Conservation (phyloP, 2,888 invertebrate species). For the Erebia palarica region DNA sequence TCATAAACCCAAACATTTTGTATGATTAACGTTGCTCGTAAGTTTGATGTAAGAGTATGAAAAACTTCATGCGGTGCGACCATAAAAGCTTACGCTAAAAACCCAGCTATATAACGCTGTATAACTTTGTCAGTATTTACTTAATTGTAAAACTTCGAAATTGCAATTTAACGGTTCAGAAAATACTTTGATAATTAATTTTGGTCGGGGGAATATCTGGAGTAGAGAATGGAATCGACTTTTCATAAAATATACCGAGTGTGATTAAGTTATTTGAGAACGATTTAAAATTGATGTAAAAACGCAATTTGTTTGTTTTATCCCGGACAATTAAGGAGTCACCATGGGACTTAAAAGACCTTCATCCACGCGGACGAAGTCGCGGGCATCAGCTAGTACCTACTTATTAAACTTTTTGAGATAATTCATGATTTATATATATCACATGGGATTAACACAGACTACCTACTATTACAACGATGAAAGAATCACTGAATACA, state of each 20-base stretch:
- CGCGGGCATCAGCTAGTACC: too few species aligned
- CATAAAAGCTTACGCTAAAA: conserved; percentile 9
- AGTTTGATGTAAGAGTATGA: background rate
- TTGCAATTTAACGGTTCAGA: conserved; percentile 25
- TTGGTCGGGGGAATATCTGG: background rate
- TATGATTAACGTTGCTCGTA: background rate
- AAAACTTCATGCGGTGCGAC: background rate
- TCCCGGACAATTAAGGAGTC: too few species aligned
- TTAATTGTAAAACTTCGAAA: conserved; percentile 27
- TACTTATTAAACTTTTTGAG: too few species aligned
- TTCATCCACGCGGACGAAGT: too few species aligned
- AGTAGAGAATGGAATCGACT: background rate
- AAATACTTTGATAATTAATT: conserved; percentile 24
- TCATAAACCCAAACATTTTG: background rate
- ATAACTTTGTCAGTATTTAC: conserved; percentile 18
- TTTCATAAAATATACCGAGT: background rate
- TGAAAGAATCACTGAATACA: too few species aligned
- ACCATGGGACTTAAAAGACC: too few species aligned
- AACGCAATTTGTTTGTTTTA: too few species aligned
- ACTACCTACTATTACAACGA: too few species aligned
- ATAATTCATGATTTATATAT: too few species aligned
- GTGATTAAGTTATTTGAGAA: too few species aligned
- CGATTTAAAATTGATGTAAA: too few species aligned
- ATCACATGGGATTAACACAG: too few species aligned
- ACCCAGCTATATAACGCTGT: conserved; percentile 7